Evolutionary conservation across 1,140 invertebrate species (phyloP).

Genomic region (Neodiprion pinetum): DNA sequence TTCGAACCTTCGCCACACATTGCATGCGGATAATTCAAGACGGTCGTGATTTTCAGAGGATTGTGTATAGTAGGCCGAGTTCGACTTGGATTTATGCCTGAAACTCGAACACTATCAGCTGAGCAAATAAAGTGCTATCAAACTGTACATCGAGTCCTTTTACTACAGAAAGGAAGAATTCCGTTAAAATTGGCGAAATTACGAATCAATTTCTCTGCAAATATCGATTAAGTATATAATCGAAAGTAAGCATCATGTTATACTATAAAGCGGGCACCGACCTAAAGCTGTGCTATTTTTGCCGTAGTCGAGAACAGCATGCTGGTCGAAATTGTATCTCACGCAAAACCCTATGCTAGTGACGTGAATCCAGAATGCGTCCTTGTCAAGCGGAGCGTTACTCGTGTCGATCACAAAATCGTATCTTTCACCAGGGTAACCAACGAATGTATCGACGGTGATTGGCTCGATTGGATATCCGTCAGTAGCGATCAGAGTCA

Average conservation of each 20-base stretch:
- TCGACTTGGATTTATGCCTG: no score
- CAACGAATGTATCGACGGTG: constrained; percentile 33
- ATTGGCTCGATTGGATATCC: constrained; percentile 58
- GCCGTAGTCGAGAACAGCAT: neutral
- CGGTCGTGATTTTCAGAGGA: neutral
- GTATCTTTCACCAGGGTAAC: constrained; percentile 65
- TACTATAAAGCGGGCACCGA: neutral
- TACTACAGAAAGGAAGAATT: no score
- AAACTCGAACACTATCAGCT: no score
- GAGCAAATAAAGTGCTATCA: no score
- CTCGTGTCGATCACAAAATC: constrained; percentile 66
- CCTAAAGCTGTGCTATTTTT: neutral
- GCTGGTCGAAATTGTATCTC: constrained; percentile 22
- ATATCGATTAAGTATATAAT: no score
- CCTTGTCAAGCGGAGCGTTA: constrained; percentile 48
- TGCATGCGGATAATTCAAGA: neutral
- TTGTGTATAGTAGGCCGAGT: neutral
- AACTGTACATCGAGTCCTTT: no score
- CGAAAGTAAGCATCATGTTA: no score
- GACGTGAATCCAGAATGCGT: constrained; percentile 63
- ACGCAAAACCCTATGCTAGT: constrained; percentile 58
- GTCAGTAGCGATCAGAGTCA: constrained; percentile 64
- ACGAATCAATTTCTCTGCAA: no score
- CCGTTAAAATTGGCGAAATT: no score
- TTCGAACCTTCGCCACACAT: neutral